Conservation (phyloP, 2,888 invertebrate species). For the Drosophila mulleri region DNA sequence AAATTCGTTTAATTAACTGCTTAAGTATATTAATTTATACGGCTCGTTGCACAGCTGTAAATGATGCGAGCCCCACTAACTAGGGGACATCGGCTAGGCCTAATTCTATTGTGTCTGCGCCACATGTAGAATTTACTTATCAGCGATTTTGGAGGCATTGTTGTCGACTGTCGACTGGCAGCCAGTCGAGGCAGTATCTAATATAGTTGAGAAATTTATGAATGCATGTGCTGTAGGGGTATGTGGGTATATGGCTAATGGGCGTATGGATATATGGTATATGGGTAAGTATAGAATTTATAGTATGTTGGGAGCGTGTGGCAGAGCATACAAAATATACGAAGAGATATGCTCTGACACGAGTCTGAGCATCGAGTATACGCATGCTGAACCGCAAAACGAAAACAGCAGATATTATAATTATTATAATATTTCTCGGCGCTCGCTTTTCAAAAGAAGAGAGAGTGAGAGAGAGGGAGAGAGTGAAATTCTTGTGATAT, state of each 20-base stretch:
- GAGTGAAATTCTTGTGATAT: conserved; percentile 65
- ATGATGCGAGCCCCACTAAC: conserved; percentile 23
- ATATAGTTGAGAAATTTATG: conserved; percentile 50
- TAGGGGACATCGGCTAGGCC: conserved; percentile 7
- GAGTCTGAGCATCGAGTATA: conserved; percentile 25
- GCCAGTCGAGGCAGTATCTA: conserved; percentile 25
- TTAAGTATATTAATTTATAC: conserved; percentile 68
- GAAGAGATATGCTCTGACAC: conserved; percentile 37
- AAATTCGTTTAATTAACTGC: conserved; percentile 70
- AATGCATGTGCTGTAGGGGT: conserved; percentile 37
- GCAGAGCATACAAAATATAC: conserved; percentile 60
- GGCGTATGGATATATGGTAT: conserved; percentile 2
- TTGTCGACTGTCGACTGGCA: conserved; percentile 25
- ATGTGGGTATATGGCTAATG: conserved; percentile 8
- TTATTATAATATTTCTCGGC: conserved; percentile 57
- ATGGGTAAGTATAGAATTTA: conserved; percentile 48
- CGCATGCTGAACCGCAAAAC: conserved; percentile 39
- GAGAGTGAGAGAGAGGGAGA: conserved; percentile 15
- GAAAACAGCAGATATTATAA: conserved; percentile 53
- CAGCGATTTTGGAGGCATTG: conserved; percentile 44
- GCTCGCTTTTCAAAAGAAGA: conserved; percentile 14
- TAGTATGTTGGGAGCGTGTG: conserved; percentile 57
- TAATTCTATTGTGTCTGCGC: conserved; percentile 37
- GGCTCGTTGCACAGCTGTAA: conserved; percentile 40
- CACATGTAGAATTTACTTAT: conserved; percentile 37